These are phyloP conservation scores for Nipponia nippon DNA, from an alignment of 2,113 vertebrate genomes.

Conservation along the genomic window DNA sequence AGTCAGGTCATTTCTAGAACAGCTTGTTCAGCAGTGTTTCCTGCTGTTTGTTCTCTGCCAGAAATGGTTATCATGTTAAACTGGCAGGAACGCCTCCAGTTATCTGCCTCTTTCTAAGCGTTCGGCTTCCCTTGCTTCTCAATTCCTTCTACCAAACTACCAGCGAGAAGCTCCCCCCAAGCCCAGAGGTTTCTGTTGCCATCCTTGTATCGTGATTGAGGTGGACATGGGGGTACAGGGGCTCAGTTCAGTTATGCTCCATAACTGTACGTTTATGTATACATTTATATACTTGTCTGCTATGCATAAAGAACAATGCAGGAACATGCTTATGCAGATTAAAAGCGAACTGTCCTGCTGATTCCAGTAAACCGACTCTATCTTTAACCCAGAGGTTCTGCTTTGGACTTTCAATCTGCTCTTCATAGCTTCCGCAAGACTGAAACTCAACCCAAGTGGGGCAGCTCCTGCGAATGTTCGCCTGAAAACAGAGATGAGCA, in stretches of 20 bases:
- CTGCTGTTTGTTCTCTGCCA: background rate
- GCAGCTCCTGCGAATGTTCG: background rate
- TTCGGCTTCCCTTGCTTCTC: background rate
- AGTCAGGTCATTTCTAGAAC: background rate
- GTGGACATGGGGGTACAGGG: background rate
- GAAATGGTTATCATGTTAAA: background rate
- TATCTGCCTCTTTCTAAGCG: background rate
- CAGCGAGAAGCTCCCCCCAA: background rate
- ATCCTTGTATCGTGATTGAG: background rate
- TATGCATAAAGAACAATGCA: background rate
- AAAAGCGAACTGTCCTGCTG: background rate
- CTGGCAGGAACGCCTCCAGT: background rate
- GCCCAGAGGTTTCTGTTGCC: background rate
- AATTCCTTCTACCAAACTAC: background rate
- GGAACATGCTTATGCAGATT: background rate
- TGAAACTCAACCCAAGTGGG: background rate
- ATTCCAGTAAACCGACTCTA: background rate
- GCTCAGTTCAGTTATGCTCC: background rate
- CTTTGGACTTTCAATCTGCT: background rate
- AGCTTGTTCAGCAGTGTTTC: background rate
- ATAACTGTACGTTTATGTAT: background rate
- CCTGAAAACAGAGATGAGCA: background rate
- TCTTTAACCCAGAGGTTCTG: background rate
- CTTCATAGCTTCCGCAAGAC: fast-evolving
- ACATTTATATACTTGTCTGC: background rate